phyloP scores from a whole-genome alignment of 2,888 invertebrate species.

The Melangyna quadrimaculata region DNA sequence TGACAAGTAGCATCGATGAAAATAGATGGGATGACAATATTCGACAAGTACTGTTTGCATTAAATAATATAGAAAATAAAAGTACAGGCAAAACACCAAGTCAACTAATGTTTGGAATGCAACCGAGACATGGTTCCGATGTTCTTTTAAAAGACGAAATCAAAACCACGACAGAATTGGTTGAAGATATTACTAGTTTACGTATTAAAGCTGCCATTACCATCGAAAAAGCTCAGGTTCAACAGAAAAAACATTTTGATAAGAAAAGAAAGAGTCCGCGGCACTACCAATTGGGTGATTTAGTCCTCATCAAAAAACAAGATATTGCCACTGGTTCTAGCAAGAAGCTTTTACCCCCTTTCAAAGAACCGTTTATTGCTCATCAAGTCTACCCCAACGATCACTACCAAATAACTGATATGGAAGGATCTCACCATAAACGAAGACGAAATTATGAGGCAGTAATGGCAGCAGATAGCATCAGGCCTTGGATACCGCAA shows the following conservation, averaged over 20 bases:
- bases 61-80: constrained; percentile 62
- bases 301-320: constrained; percentile 73
- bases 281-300: constrained; percentile 66
- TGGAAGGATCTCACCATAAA: constrained; percentile 24
- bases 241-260: constrained; percentile 47
- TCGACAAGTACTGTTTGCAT: constrained; percentile 61
- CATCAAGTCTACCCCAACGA: constrained; percentile 72
- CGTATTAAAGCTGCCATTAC: background rate
- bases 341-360: constrained; percentile 73
- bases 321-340: too few species aligned
- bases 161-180: background rate
- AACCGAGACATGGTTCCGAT: constrained; percentile 27
- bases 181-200: constrained; percentile 2
- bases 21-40: constrained; percentile 68
- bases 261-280: constrained; percentile 13
- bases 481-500: constrained; percentile 25
- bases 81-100: constrained; percentile 58
- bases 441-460: constrained; percentile 22
- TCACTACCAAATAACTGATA: constrained; percentile 73
- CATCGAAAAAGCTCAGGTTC: constrained; percentile 20
- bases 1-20: constrained; percentile 61
- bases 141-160: background rate
- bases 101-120: constrained; percentile 59
- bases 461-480: constrained; percentile 35
- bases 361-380: constrained; percentile 73